These are phyloP conservation scores for Etia nguti DNA, from an alignment of 2,113 vertebrate species.

Conservation along the genomic window DNA sequence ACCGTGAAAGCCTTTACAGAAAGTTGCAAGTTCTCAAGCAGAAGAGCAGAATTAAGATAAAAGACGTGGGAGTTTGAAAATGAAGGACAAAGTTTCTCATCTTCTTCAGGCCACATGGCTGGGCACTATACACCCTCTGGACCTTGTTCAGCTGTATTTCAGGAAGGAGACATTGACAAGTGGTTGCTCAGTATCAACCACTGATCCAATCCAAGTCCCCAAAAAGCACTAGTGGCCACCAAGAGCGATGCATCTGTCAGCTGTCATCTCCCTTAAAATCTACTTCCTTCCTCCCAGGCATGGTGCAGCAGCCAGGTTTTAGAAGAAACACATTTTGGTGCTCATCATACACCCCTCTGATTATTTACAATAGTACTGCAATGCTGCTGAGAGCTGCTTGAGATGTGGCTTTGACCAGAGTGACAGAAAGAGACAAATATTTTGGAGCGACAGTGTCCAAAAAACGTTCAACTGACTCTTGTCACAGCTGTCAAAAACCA, in stretches of 20 bases:
- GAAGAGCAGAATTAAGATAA: slow-evolving; percentile 14
- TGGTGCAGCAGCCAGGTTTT: slow-evolving; percentile 38
- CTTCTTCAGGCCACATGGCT: slow-evolving; percentile 5
- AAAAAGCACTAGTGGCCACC: slow-evolving; percentile 31
- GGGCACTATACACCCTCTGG: not conserved
- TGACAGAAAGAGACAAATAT: slow-evolving; percentile 30
- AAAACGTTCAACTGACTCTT: slow-evolving; percentile 5
- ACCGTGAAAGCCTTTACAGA: slow-evolving; percentile 10
- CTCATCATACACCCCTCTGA: slow-evolving; percentile 53
- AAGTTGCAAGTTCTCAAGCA: slow-evolving; percentile 8
- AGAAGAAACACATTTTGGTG: slow-evolving; percentile 45
- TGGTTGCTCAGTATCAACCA: slow-evolving; percentile 32
- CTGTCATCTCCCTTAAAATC: slow-evolving; percentile 50
- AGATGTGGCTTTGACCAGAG: slow-evolving; percentile 24
- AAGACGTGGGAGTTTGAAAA: slow-evolving; percentile 8
- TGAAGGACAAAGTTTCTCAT: slow-evolving; percentile 18
- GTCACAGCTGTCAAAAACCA: not conserved
- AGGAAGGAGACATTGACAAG: slow-evolving; percentile 26
- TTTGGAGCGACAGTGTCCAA: slow-evolving; percentile 18
- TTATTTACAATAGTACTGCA: slow-evolving; percentile 36
- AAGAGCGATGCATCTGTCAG: slow-evolving; percentile 54
- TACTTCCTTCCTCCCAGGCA: slow-evolving; percentile 51
- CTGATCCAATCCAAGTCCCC: slow-evolving; percentile 18
- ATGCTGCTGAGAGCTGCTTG: slow-evolving; percentile 30
- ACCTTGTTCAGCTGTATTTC: slow-evolving; percentile 24